These are phyloP conservation scores for Meta bourneti DNA, from an alignment of 2,888 invertebrate genomes.

Conservation along the genomic window DNA sequence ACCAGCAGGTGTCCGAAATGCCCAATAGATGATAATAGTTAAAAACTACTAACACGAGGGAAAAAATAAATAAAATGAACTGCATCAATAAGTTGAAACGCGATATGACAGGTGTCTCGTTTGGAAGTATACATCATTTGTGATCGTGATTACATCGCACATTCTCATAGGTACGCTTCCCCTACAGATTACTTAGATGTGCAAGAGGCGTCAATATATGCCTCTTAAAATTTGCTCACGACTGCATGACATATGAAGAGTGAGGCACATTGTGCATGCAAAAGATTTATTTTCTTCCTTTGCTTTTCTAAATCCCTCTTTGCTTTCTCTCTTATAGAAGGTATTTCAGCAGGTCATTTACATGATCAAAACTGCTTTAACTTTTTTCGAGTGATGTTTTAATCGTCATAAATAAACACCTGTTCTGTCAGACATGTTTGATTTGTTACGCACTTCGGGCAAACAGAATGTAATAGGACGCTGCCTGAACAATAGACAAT, in stretches of 20 bases:
- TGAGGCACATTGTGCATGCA: slow-evolving; percentile 38
- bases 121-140: slow-evolving; percentile 37
- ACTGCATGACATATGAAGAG: slow-evolving; percentile 17
- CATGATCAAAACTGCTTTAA: too few relatives aligned
- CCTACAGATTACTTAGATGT: not conserved
- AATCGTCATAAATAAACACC: too few relatives aligned
- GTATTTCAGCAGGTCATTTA: too few relatives aligned
- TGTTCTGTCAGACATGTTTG: too few relatives aligned
- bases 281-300: not conserved
- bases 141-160: not conserved
- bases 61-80: not conserved
- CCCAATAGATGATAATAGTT: not conserved
- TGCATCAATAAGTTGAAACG: slow-evolving; percentile 49
- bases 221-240: slow-evolving; percentile 30
- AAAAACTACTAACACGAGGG: not conserved
- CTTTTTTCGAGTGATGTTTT: too few relatives aligned
- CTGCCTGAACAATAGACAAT: too few relatives aligned
- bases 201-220: slow-evolving; percentile 27
- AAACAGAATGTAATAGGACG: too few relatives aligned
- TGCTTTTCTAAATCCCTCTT: too few relatives aligned
- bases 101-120: slow-evolving; percentile 71
- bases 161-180: not conserved
- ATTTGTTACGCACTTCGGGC: too few relatives aligned
- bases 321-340: too few relatives aligned
- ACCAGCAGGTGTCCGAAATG: not conserved